Evolutionary conservation across 1,140 invertebrate species (phyloP).

Genomic region (Camponotus pennsylvanicus): DNA sequence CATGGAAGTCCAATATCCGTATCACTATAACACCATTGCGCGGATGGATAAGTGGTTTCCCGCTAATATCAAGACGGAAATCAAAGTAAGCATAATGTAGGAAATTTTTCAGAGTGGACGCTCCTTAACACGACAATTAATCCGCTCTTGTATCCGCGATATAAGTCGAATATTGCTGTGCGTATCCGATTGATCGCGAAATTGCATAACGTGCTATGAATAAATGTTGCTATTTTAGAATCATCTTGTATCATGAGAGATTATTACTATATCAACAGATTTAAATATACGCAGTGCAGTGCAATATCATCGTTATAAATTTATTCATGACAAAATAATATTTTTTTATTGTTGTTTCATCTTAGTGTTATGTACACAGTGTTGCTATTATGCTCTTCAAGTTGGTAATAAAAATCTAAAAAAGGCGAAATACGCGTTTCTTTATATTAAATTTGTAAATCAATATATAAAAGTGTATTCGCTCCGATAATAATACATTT

Average conservation of each 20-base stretch:
- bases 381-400: too few relatives aligned
- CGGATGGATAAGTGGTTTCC: slow-evolving; percentile 86
- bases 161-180: slow-evolving; percentile 28
- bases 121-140: slow-evolving; percentile 25
- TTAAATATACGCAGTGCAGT: background rate
- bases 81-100: slow-evolving; percentile 81
- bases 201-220: background rate
- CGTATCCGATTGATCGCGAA: slow-evolving; percentile 36
- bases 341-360: too few relatives aligned
- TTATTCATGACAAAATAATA: too few relatives aligned
- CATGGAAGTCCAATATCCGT: slow-evolving; percentile 83
- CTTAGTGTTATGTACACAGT: too few relatives aligned
- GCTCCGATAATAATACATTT: background rate
- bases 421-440: too few relatives aligned
- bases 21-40: slow-evolving; percentile 82
- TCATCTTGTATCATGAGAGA: background rate
- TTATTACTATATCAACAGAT: slow-evolving; percentile 23
- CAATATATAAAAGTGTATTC: background rate
- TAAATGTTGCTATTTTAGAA: slow-evolving; percentile 16
- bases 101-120: background rate
- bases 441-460: background rate
- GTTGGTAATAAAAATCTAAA: too few relatives aligned
- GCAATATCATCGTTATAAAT: too few relatives aligned
- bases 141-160: slow-evolving; percentile 13
- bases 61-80: slow-evolving; percentile 83